A percentile compares a stretch with the other conserved stretches of the same genome.
These are phyloP conservation scores for Sinosuthora webbiana DNA, from an alignment of 2,113 vertebrate genomes.

Conservation along the genomic window DNA sequence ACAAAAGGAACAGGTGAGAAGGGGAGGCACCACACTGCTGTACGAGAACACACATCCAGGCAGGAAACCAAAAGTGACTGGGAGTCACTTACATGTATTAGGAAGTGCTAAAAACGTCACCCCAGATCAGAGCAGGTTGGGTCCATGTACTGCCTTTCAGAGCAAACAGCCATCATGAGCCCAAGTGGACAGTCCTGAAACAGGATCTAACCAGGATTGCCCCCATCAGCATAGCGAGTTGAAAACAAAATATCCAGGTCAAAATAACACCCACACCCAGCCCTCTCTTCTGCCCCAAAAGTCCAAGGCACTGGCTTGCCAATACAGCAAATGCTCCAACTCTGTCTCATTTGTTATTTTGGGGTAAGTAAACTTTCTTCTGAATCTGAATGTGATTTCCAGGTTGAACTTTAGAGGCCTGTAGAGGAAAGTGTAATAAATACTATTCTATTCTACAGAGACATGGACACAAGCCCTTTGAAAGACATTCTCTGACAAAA, in stretches of 20 bases:
- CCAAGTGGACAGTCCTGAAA: not conserved
- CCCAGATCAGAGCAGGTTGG: not conserved
- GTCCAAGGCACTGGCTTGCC: not conserved
- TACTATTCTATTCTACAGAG: not conserved
- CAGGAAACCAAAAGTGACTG: not conserved
- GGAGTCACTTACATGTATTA: not conserved
- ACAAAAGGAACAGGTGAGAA: not conserved
- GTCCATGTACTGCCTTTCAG: not conserved
- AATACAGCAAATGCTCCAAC: not conserved
- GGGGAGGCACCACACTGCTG: not conserved
- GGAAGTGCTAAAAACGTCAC: not conserved
- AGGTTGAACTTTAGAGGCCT: not conserved
- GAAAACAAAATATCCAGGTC: not conserved
- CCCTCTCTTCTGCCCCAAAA: not conserved
- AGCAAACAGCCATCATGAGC: not conserved
- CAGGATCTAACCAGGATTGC: not conserved
- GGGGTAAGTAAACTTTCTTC: not conserved
- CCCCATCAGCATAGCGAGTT: fast-evolving
- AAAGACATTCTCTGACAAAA: not conserved
- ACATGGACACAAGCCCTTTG: not conserved
- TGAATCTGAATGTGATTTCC: not conserved
- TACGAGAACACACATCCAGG: not conserved
- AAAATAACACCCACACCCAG: not conserved
- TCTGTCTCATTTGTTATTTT: not conserved
- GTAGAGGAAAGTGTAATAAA: not conserved